A percentile compares a stretch with the other conserved stretches of the same genome.
phyloP scores from a whole-genome alignment of 2,797 vertebrate species.

The Lateolabrax maculatus region DNA sequence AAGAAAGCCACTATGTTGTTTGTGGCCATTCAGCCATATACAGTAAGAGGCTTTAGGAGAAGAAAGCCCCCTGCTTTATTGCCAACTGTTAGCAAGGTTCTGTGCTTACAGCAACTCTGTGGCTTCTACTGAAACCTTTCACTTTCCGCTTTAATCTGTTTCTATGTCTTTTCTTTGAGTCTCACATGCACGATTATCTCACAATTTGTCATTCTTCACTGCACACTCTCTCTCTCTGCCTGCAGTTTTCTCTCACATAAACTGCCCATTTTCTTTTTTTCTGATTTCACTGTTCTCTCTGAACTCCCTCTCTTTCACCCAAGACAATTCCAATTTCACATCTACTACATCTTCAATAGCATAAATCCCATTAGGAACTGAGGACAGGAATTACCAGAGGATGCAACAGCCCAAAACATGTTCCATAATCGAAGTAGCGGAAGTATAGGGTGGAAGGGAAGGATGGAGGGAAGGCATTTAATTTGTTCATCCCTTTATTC shows the following conservation, averaged over 20 bases:
- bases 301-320: constrained; percentile 14
- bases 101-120: constrained; percentile 48
- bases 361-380: constrained; percentile 58
- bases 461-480: not conserved
- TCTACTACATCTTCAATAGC: constrained; percentile 52
- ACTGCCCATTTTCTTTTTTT: constrained; percentile 26
- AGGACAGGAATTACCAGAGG: constrained; percentile 59
- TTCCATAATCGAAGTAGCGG: constrained; percentile 5
- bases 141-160: constrained; percentile 45
- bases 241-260: constrained; percentile 7
- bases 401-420: constrained; percentile 35
- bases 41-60: constrained; percentile 40
- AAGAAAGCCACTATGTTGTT: constrained; percentile 59
- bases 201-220: constrained; percentile 39
- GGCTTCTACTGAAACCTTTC: constrained; percentile 36
- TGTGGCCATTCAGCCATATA: constrained; percentile 36
- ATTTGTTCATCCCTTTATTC: constrained; percentile 20
- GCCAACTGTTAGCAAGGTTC: constrained; percentile 40
- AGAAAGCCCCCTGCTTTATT: constrained; percentile 42
- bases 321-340: constrained; percentile 62
- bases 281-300: constrained; percentile 20
- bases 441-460: not conserved
- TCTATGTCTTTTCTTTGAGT: constrained; percentile 1
- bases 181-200: constrained; percentile 30
- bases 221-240: constrained; percentile 4